Evolutionary conservation across 2,797 vertebrate genomes (phyloP).

Genomic region (Podargus strigoides): DNA sequence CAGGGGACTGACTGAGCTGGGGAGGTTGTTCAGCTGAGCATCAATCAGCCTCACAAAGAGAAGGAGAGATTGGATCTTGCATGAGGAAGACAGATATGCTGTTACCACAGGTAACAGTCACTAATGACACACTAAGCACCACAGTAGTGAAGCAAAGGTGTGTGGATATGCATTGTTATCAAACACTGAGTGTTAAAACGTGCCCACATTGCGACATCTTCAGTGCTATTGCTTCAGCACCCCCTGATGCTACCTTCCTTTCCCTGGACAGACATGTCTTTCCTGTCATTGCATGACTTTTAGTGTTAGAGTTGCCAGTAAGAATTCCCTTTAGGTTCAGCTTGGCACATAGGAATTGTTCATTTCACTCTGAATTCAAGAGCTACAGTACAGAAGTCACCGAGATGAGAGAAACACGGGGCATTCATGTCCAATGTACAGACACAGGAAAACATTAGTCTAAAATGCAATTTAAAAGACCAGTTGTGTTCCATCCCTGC

Average conservation of each 20-base stretch:
- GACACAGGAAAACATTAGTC: background rate
- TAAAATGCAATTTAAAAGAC: background rate
- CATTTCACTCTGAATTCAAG: background rate
- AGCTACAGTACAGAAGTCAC: background rate
- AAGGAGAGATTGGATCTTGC: background rate
- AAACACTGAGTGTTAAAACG: background rate
- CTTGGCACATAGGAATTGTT: accelerated
- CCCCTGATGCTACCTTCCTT: background rate
- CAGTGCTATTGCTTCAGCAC: background rate
- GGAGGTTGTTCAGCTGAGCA: background rate
- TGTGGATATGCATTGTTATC: background rate
- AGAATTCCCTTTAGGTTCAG: background rate
- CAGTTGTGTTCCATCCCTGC: background rate
- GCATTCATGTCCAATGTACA: background rate
- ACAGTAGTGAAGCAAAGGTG: background rate
- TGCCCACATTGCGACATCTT: accelerated
- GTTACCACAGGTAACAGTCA: background rate
- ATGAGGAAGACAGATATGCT: accelerated
- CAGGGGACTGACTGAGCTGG: background rate
- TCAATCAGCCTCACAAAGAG: background rate
- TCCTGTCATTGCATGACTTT: accelerated
- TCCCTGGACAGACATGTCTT: background rate
- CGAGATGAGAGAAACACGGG: background rate
- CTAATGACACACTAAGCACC: background rate
- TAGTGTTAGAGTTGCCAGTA: background rate